phyloP scores from a whole-genome alignment of 37 sponge, comb jelly and placozoan genomes.

The Corticium candelabrum region DNA sequence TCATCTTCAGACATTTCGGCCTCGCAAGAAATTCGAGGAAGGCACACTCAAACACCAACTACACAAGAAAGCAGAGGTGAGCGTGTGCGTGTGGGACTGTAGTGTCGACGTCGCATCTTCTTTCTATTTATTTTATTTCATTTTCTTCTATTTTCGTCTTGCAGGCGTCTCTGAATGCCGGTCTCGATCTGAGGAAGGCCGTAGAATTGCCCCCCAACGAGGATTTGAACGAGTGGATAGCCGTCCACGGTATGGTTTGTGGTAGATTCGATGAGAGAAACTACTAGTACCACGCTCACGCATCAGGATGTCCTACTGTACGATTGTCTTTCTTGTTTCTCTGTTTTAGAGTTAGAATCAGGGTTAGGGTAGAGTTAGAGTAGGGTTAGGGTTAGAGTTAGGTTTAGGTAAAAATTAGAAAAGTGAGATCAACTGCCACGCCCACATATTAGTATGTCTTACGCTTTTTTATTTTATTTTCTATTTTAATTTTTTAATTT shows the following conservation, averaged over 20 bases:
- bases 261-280: neutral
- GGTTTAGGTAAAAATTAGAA: no score
- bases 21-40: conserved; percentile 87
- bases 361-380: no score
- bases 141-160: neutral
- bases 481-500: no score
- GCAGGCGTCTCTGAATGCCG: conserved; percentile 78
- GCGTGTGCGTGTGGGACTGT: neutral
- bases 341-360: no score
- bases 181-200: conserved; percentile 63
- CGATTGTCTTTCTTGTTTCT: no score
- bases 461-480: no score
- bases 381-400: no score
- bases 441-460: no score
- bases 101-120: neutral
- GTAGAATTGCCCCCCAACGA: conserved; percentile 64
- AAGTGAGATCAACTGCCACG: no score
- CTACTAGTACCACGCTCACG: neutral
- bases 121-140: neutral
- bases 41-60: conserved; percentile 73
- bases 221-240: conserved; percentile 78
- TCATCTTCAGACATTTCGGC: conserved; percentile 68
- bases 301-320: neutral
- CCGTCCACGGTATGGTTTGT: conserved; percentile 56
- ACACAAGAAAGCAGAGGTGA: conserved; percentile 84